Conservation (phyloP, 2,888 invertebrate genomes). For the Pecten maximus region DNA sequence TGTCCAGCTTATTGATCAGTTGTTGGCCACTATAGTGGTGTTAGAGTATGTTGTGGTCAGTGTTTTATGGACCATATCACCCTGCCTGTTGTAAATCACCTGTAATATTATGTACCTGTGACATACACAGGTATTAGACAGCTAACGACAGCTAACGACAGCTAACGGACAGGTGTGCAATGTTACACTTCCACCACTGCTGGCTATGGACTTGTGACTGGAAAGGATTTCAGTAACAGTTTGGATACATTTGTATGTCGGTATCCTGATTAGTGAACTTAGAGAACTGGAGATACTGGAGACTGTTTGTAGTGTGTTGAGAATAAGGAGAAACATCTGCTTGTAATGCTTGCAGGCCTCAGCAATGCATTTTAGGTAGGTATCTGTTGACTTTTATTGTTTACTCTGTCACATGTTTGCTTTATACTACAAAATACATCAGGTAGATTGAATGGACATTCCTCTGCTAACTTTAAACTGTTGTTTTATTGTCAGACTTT, state of each 20-base stretch:
- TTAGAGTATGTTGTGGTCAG: not conserved
- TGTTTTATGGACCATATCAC: not conserved
- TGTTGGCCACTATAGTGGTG: not conserved
- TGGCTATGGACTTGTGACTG: too few relatives aligned
- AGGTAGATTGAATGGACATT: too few relatives aligned
- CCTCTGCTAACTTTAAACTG: not conserved
- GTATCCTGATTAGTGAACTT: too few relatives aligned
- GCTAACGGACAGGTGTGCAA: not conserved
- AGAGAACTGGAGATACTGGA: too few relatives aligned
- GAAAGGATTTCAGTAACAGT: too few relatives aligned
- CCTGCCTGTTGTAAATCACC: conserved; percentile 21
- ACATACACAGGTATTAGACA: not conserved
- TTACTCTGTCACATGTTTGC: too few relatives aligned
- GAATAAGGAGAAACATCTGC: not conserved
- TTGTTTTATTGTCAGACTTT: not conserved
- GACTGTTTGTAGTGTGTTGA: too few relatives aligned
- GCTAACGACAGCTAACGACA: not conserved
- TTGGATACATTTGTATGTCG: too few relatives aligned
- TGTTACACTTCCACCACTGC: not conserved
- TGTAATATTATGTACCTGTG: conserved; percentile 31
- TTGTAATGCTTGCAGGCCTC: not conserved
- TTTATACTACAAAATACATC: too few relatives aligned
- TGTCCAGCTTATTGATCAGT: conserved; percentile 25
- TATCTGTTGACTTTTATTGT: not conserved
- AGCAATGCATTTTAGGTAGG: conserved; percentile 26